Evolutionary conservation across 2,888 invertebrate genomes (phyloP), one percentile per base, ranked within the genome.

Genomic region (Brachyptera risi): DNA sequence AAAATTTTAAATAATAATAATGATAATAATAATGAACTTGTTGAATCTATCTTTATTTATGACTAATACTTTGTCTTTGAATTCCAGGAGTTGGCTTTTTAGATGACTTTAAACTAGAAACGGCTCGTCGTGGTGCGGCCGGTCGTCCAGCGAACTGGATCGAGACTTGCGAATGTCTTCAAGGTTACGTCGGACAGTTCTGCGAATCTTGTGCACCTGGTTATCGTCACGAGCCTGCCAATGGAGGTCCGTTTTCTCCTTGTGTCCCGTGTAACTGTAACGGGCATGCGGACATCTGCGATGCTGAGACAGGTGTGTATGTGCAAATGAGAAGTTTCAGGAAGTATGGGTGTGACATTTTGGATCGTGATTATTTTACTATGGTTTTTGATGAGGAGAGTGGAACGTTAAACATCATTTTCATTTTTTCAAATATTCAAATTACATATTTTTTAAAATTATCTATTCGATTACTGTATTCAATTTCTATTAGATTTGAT

Each of bases 211-310:
- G 99, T 73, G 92, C 91, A 0, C 92, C 96, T 0, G 97, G 97
- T 1, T 99, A 85, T 73, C 87, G 95, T 51, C 93, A 98, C 68
- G 92, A 92, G 66, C 92, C 93, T 0, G 87, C 92, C 0, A 86
- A 88, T 67, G 95, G 96, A 0, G 97, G 97, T 1, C 91, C 96
- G 0, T 96, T 96, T 72, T 91, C 93, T 65, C 85, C 87, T 1
- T 99, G 99, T 73, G 90, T 97, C 35, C 93, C 94, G 5, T 99
- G 99, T 73, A 92, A 96, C 71, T 99, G 99, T 72, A 94, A 99
- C 71, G 89, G 90, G 0, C 99, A 99, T 73, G 95, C 98, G 0
- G 92, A 92, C 63, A 91, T 92, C 68, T 99, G 99, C 75, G 97
- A 99, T 69, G 88, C 93, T 0, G 94, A 96, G 71, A 92, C 94